Evolutionary conservation across 2,113 vertebrate genomes (phyloP).

Genomic region (Trachemys scripta): DNA sequence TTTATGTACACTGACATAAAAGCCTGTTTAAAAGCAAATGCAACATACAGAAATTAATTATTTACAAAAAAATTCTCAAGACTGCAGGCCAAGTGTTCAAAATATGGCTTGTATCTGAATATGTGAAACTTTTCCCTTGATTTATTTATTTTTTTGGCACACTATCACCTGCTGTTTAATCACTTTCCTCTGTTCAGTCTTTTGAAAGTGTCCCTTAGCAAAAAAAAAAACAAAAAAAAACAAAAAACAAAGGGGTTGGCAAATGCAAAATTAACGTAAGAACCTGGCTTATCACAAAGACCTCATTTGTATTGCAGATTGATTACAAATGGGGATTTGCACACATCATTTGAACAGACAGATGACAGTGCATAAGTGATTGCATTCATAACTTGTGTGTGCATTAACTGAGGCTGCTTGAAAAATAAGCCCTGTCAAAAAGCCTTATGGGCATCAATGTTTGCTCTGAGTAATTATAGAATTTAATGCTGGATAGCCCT

Average conservation of each 20-base stretch:
- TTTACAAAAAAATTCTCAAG: background rate
- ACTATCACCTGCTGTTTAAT: background rate
- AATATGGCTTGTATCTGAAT: background rate
- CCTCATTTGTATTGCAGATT: background rate
- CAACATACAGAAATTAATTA: background rate
- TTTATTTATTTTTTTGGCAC: background rate
- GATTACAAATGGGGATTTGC: no score
- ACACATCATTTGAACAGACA: background rate
- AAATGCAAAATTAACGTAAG: background rate
- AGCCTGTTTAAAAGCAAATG: background rate
- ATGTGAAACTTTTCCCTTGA: background rate
- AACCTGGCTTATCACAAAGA: background rate
- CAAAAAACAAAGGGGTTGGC: background rate
- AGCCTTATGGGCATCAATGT: fast-evolving
- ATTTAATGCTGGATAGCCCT: background rate
- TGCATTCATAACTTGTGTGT: background rate
- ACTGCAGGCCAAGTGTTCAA: background rate
- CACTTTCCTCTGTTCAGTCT: background rate
- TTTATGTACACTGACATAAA: background rate
- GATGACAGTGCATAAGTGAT: fast-evolving
- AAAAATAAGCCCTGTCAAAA: background rate
- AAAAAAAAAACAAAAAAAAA: no score
- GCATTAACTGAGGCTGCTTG: background rate
- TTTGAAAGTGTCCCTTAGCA: no score
- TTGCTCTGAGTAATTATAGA: background rate